Conservation (phyloP, 2,797 vertebrate species). For the Pempheris klunzingeri region DNA sequence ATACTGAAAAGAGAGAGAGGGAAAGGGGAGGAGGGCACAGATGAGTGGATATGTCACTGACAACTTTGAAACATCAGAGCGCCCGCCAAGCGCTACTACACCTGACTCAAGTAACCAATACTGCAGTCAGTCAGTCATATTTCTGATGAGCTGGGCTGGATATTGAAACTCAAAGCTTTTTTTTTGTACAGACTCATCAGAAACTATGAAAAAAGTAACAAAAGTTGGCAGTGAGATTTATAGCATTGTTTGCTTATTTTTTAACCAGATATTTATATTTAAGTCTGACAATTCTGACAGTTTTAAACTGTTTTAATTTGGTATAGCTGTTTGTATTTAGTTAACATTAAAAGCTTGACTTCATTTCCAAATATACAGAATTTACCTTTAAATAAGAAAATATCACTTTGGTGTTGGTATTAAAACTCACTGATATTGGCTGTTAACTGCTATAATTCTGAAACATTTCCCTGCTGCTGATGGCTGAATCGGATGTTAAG, state of each 20-base stretch:
- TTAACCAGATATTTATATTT: constrained; percentile 3
- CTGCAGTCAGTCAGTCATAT: neutral
- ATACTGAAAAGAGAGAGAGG: constrained; percentile 88
- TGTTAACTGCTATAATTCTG: neutral
- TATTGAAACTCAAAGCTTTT: neutral
- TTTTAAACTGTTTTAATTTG: neutral
- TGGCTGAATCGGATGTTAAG: constrained; percentile 25
- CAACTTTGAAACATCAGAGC: constrained; percentile 78
- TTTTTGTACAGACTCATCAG: neutral
- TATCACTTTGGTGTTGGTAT: neutral
- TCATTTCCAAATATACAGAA: neutral
- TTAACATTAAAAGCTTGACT: neutral
- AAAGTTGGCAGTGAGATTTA: neutral
- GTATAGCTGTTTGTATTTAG: neutral
- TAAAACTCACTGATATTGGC: too few relatives aligned
- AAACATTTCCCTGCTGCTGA: constrained; percentile 6
- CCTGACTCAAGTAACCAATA: constrained; percentile 9
- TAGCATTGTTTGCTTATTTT: neutral
- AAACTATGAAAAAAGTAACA: neutral
- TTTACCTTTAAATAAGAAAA: neutral
- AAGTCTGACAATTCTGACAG: neutral
- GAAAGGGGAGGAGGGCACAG: constrained; percentile 72
- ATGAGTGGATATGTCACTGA: constrained; percentile 80
- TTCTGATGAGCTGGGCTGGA: neutral
- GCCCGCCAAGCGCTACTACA: constrained; percentile 11